Percentiles rank a stretch among this genome's conserved stretches.
Evolutionary conservation across 2,888 invertebrate genomes (phyloP).

Genomic region (Nysson spinosus): DNA sequence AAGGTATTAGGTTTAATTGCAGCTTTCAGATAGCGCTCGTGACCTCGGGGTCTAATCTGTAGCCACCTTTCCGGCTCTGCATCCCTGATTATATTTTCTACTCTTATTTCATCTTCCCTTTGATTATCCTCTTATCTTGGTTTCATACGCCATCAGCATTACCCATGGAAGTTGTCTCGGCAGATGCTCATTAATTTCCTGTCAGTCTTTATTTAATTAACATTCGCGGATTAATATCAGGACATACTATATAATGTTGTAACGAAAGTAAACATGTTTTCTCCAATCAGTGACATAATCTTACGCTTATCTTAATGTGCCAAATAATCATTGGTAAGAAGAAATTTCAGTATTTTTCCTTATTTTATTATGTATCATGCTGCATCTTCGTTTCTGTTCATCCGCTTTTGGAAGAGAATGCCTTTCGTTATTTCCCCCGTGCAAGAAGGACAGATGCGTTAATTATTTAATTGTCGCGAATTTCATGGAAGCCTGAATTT

Average conservation of each 20-base stretch:
- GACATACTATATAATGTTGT: no score
- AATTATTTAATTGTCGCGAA: conserved; percentile 39
- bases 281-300: no score
- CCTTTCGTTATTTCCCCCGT: conserved; percentile 3
- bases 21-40: conserved; percentile 46
- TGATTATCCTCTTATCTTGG: conserved; percentile 25
- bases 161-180: neutral
- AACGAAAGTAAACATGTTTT: no score
- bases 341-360: neutral
- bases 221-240: no score
- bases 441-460: conserved; percentile 23
- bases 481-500: conserved; percentile 3
- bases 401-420: neutral
- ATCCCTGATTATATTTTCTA: conserved; percentile 43
- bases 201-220: no score
- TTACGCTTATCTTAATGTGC: no score
- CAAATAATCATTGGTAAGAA: no score
- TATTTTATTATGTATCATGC: neutral
- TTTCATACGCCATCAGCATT: conserved; percentile 1
- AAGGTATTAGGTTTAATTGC: conserved; percentile 61
- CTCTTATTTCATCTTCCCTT: conserved; percentile 38
- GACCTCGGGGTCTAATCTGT: conserved; percentile 42
- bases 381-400: conserved; percentile 1
- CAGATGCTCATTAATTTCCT: conserved; percentile 11
- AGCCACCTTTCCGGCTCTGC: conserved; percentile 39